Evolutionary conservation across 64 coral and sea anemone species (phyloP).

Genomic region (Pocillopora verrucosa): DNA sequence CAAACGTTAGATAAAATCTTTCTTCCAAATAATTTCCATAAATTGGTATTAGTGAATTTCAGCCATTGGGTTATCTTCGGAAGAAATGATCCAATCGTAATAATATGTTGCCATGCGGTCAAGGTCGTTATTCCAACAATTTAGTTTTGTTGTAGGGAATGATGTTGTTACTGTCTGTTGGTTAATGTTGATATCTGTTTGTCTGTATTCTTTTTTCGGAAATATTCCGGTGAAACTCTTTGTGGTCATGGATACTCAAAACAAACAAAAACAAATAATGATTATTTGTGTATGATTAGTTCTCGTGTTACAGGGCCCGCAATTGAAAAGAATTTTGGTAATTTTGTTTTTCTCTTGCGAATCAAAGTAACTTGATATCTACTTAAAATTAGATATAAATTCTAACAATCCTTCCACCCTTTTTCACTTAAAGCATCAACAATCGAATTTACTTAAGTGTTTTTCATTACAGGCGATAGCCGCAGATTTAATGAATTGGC

Average conservation of each 20-base stretch:
- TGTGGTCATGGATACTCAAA: too few species aligned
- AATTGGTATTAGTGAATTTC: too few species aligned
- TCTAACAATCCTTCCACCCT: background rate
- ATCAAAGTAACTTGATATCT: background rate
- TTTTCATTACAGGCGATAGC: too few species aligned
- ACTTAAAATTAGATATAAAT: background rate
- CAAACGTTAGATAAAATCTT: too few species aligned
- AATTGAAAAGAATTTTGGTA: background rate
- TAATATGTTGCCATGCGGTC: background rate
- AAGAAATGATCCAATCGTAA: background rate
- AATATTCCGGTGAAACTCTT: too few species aligned
- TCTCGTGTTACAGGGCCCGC: background rate
- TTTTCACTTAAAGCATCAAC: background rate
- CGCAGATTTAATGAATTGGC: too few species aligned
- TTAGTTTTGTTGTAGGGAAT: background rate
- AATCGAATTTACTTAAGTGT: too few species aligned
- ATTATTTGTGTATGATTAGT: background rate
- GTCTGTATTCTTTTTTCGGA: too few species aligned
- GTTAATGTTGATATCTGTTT: too few species aligned
- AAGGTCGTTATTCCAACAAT: background rate
- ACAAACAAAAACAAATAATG: too few species aligned
- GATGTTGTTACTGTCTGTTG: background rate
- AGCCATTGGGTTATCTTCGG: background rate
- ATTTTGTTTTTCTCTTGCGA: background rate
- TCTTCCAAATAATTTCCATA: too few species aligned